Percentiles rank a stretch among this genome's conserved stretches.
These are phyloP conservation scores for Plutomurus gul DNA, from an alignment of 1,140 invertebrate species.

Conservation along the genomic window DNA sequence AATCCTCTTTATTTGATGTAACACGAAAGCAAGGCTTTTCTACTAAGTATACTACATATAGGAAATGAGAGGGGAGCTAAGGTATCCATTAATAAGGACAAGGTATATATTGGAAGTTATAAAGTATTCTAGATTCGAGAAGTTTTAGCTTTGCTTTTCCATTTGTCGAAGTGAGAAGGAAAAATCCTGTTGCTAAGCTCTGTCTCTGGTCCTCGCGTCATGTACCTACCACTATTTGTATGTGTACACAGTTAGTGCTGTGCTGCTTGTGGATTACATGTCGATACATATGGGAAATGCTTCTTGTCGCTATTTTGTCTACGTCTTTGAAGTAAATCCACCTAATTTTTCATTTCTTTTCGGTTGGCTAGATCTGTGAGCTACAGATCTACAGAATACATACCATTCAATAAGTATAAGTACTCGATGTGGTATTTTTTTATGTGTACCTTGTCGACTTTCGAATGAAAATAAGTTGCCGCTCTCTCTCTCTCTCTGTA, in stretches of 20 bases:
- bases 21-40: too few species aligned
- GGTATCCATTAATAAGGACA: too few species aligned
- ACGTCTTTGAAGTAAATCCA: constrained; percentile 5
- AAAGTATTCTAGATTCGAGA: too few species aligned
- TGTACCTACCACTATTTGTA: neutral
- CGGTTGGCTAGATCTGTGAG: neutral
- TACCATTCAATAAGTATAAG: too few species aligned
- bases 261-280: neutral
- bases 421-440: too few species aligned
- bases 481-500: too few species aligned
- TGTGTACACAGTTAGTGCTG: neutral
- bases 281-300: neutral
- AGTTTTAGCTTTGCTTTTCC: constrained; percentile 12
- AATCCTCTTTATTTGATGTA: constrained; percentile 26
- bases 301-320: constrained; percentile 13
- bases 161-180: neutral
- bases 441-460: too few species aligned
- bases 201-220: neutral
- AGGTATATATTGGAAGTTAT: too few species aligned
- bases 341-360: constrained; percentile 15
- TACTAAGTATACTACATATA: too few species aligned
- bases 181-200: neutral
- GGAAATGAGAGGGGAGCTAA: too few species aligned
- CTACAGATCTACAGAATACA: too few species aligned
- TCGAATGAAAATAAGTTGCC: too few species aligned